Evolutionary conservation across 2,888 invertebrate species (phyloP), one percentile per base, ranked within the genome.

Genomic region (Acholoe squamosa): DNA sequence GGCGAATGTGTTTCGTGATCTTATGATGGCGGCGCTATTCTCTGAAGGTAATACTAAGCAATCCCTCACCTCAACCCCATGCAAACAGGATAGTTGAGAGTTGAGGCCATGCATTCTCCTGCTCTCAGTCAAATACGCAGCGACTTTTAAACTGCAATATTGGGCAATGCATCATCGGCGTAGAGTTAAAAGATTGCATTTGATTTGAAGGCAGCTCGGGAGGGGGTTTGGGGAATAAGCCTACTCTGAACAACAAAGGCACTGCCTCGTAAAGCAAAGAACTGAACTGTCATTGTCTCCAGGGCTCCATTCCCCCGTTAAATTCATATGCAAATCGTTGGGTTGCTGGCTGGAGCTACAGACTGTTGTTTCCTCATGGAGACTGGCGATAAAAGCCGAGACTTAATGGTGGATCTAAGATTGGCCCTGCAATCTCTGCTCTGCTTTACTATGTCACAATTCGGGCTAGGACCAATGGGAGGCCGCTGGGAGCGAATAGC

Each of bases 131-230:
- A 71, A 71, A 28, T 28, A 25, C 28, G 25, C 5, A 14, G 12
- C 71, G 25, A 71, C 71, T 71, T 28, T 71, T n/a, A 71, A 71
- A 71, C 28, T 28, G 71, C 71, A 71, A 71, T 71, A 71, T 71
- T 71, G 71, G 71, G 71, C 28, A 28, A 71, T 71, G 71, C 71
- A 71, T 71, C 71, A 71, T 71, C 71, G 0, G 25, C 0, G 31
- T 71, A 25, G 71, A 71, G 71, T 71, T 25, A 71, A 71, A 71
- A 28, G 31, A 71, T 71, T 71, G 71, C 0, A 14, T 28, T 71
- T 71, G 14, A 14, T 3, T 19, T n/a, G 61, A n/a, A n/a, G 61
- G n/a, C n/a, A 61, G 43, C 43, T 10, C 3, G 43, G 43, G 43
- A 43, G 43, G 43, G 43, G 43, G 10, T 7, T n/a, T 43, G 10